Evolutionary conservation across 1,140 invertebrate genomes (phyloP), one percentile per base, ranked within the genome.

Genomic region (Aporrectodea caliginosa): DNA sequence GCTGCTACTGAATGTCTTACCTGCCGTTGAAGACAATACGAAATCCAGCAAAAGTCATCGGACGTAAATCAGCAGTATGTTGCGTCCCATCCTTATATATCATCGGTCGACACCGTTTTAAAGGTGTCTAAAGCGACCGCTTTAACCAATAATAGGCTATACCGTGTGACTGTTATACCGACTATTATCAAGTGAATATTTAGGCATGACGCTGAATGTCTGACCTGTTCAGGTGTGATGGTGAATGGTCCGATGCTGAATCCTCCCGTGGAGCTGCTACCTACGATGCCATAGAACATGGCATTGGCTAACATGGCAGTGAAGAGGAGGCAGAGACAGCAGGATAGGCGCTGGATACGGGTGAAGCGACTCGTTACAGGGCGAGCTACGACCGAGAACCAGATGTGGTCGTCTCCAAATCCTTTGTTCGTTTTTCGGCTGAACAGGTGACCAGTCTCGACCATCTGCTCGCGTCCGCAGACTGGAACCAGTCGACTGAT

Each of bases 261-360:
- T 80, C 85, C 2, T 83, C 78, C 74, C 83, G 83, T 1, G 81
- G 73, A 12, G 82, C 79, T 34, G 84, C 85, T 77, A 79, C 85
- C 81, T 77, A 83, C 82, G 16, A 43, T n/a, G 1, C 73, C 71
- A 82, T 91, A 91, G 84, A 90, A 91, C 89, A 91, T 90, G 34
- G 90, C 90, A 83, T 90, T 91, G 22, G 89, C 86, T 79, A 91
- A 80, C 90, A 91, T 91, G 43, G 89, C 88, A 0, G 90, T 82
- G 74, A 88, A 90, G 1, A 91, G 85, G n/a, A 91, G 85, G 70
- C 89, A 88, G 80, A 91, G 87, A 81, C 90, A 91, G 73, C 89
- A 90, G 2, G 90, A 90, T n/a, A 90, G 87, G 43, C 91, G 82
- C 85, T 91, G 89, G 16, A 86, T 83, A 71, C 89, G 77, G 0